phyloP scores from a whole-genome alignment of 2,888 invertebrate species.

The Erebia palarica region DNA sequence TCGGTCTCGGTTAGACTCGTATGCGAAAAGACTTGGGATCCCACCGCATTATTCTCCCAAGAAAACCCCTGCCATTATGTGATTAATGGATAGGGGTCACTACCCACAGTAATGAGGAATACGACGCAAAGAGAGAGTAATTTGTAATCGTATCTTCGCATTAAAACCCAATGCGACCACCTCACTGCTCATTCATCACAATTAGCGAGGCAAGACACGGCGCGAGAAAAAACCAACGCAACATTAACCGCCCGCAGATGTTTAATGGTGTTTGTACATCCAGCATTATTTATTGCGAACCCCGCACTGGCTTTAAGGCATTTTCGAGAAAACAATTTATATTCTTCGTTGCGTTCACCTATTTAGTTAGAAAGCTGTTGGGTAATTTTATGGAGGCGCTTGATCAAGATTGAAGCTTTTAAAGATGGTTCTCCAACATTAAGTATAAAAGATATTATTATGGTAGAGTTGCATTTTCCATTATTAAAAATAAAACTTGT shows the following conservation, averaged over 20 bases:
- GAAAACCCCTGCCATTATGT: too few relatives aligned
- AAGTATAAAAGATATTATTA: too few relatives aligned
- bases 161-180: background rate
- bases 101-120: too few relatives aligned
- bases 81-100: too few relatives aligned
- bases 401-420: background rate
- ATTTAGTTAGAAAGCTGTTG: background rate
- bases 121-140: background rate
- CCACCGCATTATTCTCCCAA: too few relatives aligned
- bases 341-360: slow-evolving; percentile 15
- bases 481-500: too few relatives aligned
- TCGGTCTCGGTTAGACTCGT: too few relatives aligned
- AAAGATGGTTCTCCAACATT: too few relatives aligned
- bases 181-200: slow-evolving; percentile 59
- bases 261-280: slow-evolving; percentile 46
- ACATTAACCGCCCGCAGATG: slow-evolving; percentile 45
- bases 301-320: slow-evolving; percentile 30
- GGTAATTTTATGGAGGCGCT: background rate
- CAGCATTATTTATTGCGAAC: slow-evolving; percentile 44
- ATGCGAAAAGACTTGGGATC: too few relatives aligned
- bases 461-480: too few relatives aligned
- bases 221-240: slow-evolving; percentile 48
- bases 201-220: slow-evolving; percentile 53
- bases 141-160: background rate
- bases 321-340: slow-evolving; percentile 36